A percentile compares a stretch with the other conserved stretches of the same genome.
Conservation (phyloP, 2,797 vertebrate genomes). For the Lepus oiostolus region DNA sequence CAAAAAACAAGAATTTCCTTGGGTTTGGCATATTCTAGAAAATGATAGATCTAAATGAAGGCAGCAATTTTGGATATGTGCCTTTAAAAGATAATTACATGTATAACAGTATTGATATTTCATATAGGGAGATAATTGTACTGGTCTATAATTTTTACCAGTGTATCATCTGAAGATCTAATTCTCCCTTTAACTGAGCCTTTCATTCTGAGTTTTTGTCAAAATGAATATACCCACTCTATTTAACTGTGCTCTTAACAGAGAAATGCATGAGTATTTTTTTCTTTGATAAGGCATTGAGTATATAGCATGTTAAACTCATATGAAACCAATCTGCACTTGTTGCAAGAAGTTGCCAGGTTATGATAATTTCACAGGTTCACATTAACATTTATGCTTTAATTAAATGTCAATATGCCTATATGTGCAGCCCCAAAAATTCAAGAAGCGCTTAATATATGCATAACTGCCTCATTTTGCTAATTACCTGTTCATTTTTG, state of each 20-base stretch:
- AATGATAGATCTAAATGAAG: not conserved
- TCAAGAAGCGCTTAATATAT: slow-evolving; percentile 42
- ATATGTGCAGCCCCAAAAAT: not conserved
- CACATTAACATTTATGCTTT: slow-evolving; percentile 29
- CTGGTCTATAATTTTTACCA: not conserved
- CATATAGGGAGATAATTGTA: not conserved
- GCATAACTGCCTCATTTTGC: not conserved
- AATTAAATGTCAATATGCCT: slow-evolving; percentile 32
- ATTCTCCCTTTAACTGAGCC: slow-evolving; percentile 6
- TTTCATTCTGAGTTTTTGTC: not conserved
- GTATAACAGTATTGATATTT: not conserved
- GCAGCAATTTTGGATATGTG: not conserved
- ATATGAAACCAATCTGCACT: not conserved
- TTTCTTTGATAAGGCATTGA: not conserved
- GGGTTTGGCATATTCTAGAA: not conserved
- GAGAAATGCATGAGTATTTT: not conserved
- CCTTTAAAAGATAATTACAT: slow-evolving; percentile 19
- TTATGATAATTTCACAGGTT: not conserved
- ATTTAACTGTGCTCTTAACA: not conserved
- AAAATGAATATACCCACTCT: not conserved
- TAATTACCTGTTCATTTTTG: not conserved
- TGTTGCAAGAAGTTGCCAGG: not conserved
- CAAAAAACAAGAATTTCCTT: not conserved
- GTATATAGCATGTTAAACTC: not conserved
- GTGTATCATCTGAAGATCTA: not conserved